phyloP scores from a whole-genome alignment of 2,797 vertebrate genomes.

The Pseudochirops corinnae region DNA sequence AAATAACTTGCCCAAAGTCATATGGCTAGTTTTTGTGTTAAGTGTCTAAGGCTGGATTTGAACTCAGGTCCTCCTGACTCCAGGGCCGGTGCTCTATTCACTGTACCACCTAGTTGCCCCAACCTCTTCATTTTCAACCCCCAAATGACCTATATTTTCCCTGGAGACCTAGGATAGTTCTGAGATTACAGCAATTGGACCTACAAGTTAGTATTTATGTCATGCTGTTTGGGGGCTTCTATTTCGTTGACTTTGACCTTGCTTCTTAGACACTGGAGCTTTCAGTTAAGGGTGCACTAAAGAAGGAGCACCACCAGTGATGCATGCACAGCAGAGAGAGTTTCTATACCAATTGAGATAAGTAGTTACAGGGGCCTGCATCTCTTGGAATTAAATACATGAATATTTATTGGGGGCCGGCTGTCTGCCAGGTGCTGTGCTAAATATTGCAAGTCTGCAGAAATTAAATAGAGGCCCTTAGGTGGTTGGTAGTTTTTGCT shows the following conservation, averaged over 20 bases:
- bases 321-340: not conserved
- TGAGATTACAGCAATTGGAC: not conserved
- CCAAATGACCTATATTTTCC: not conserved
- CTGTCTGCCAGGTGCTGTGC: not conserved
- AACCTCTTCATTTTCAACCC: not conserved
- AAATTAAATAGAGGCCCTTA: not conserved
- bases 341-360: not conserved
- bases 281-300: not conserved
- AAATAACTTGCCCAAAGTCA: no score
- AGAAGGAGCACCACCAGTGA: not conserved
- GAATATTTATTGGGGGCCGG: not conserved
- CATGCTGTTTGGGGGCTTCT: not conserved
- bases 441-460: not conserved
- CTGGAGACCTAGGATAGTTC: not conserved
- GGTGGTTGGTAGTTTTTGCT: not conserved
- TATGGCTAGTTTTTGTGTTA: no score
- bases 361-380: not conserved
- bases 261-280: not conserved
- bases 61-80: no score
- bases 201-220: not conserved
- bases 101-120: no score
- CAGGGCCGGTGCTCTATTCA: no score
- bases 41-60: no score
- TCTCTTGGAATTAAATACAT: not conserved
- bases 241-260: not conserved